Percentiles rank a stretch among this genome's conserved stretches.
Evolutionary conservation across 2,888 invertebrate species (phyloP).

Genomic region (Limnephilus marmoratus): DNA sequence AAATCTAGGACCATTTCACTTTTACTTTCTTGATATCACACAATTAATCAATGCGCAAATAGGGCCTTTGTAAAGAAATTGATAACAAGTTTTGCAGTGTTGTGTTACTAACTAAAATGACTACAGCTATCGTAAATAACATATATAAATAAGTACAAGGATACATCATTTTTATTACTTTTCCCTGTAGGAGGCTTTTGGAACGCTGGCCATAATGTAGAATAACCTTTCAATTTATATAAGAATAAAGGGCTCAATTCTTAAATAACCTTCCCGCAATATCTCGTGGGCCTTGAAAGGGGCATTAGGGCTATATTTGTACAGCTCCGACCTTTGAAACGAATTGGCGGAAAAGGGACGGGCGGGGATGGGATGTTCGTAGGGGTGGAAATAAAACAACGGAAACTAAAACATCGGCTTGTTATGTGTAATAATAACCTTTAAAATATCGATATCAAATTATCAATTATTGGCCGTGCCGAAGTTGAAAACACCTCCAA

Average conservation of each 20-base stretch:
- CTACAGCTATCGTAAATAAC: not conserved
- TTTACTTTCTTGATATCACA: too few species aligned
- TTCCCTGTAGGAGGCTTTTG: not conserved
- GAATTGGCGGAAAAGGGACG: conserved; percentile 22
- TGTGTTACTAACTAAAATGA: not conserved
- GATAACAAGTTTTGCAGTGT: too few species aligned
- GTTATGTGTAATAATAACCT: too few species aligned
- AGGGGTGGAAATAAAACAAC: not conserved
- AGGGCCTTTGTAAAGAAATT: too few species aligned
- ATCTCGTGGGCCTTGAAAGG: conserved; percentile 32
- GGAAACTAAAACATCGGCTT: not conserved
- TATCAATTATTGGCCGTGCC: too few species aligned
- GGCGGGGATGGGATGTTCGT: not conserved
- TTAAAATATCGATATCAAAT: too few species aligned
- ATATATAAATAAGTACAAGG: not conserved
- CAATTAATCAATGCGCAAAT: too few species aligned
- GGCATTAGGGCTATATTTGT: conserved; percentile 47
- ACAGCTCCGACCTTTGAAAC: conserved; percentile 40
- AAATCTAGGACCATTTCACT: too few species aligned
- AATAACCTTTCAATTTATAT: conserved; percentile 2
- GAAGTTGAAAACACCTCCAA: too few species aligned
- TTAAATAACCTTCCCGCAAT: conserved; percentile 7
- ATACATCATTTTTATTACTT: not conserved
- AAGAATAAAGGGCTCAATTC: not conserved
- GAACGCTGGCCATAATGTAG: not conserved